Base-by-base conservation (phyloP, 2,797 vertebrate species). In the Coranthus polyacanthus region DNA sequence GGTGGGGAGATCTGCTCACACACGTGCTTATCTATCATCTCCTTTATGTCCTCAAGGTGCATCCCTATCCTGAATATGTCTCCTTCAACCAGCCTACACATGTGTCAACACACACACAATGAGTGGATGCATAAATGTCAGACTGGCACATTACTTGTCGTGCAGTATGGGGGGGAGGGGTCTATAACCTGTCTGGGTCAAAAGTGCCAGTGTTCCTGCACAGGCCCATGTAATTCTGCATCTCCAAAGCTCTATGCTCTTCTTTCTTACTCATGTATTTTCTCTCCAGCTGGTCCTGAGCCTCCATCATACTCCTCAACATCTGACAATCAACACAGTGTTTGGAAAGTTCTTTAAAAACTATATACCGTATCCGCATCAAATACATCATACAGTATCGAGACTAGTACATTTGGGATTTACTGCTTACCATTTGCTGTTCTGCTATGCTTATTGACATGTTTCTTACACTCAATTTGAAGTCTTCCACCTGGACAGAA, bases 1-100 rank as follows among this genome's bases (percentile, higher is more conserved):
- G 82, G 80, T 15, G 81, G 65, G 55, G 84, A 89, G 57, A 92
- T 79, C 57, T 87, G 81, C 62, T 72, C 79, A 20, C 57, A 65
- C 54, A 88, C 58, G n/a, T 91, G 92, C 90, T 77, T 88, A 76
- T 95, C 90, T 2, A 91, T 94, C 88, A 94, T 89, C 81, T 97
- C 95, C 78, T 95, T 94, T 51, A 96, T 90, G 68, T 95, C 93
- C 75, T 96, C 95, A 71, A 97, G 93, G 41, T 92, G 78, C 92
- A 93, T 95, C 60, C 95, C 95, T 82, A 96, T 90, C 79, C 89
- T 95, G 83, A 96, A 97, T 81, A 97, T 95, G 84, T 95, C 88
- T 60, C 95, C 95, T 88, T 98, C 97, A 55, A 95, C 85, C 78
- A 92, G 89, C 86, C 98, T 98, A 73, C 18, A 75, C 41, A 39